Evolutionary conservation across 1,140 invertebrate genomes (phyloP).

Genomic region (Ladona fulva): DNA sequence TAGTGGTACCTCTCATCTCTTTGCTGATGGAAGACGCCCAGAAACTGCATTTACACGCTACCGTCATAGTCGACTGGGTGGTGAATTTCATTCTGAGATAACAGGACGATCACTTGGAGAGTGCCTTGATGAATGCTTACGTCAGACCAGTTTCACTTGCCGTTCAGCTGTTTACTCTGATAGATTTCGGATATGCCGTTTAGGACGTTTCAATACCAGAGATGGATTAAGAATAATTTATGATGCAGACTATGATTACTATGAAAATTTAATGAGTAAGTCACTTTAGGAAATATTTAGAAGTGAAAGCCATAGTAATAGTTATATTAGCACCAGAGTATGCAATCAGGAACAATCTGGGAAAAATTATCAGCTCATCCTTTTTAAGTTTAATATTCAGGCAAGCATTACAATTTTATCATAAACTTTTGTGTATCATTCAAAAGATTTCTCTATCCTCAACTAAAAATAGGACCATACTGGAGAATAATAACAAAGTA

Average conservation of each 20-base stretch:
- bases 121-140: conserved; percentile 77
- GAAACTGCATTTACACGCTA: conserved; percentile 84
- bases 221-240: conserved; percentile 82
- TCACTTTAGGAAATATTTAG: too few relatives aligned
- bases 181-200: conserved; percentile 66
- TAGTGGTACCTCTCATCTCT: conserved; percentile 61
- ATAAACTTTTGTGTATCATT: too few relatives aligned
- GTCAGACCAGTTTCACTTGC: conserved; percentile 80
- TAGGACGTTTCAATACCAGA: conserved; percentile 76
- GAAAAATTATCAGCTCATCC: too few relatives aligned
- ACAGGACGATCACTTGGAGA: conserved; percentile 75
- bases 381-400: too few relatives aligned
- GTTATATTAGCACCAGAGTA: too few relatives aligned
- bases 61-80: conserved; percentile 70
- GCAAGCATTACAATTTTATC: too few relatives aligned
- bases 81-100: conserved; percentile 81
- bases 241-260: conserved; percentile 84
- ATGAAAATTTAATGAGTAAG: conserved; percentile 84
- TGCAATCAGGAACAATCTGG: too few relatives aligned
- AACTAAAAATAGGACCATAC: too few relatives aligned
- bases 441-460: too few relatives aligned
- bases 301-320: too few relatives aligned
- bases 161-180: conserved; percentile 80
- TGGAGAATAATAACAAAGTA: too few relatives aligned
- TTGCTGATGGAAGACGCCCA: conserved; percentile 64